Evolutionary conservation across 1,140 invertebrate genomes (phyloP).

Genomic region (Drosophila parvula): DNA sequence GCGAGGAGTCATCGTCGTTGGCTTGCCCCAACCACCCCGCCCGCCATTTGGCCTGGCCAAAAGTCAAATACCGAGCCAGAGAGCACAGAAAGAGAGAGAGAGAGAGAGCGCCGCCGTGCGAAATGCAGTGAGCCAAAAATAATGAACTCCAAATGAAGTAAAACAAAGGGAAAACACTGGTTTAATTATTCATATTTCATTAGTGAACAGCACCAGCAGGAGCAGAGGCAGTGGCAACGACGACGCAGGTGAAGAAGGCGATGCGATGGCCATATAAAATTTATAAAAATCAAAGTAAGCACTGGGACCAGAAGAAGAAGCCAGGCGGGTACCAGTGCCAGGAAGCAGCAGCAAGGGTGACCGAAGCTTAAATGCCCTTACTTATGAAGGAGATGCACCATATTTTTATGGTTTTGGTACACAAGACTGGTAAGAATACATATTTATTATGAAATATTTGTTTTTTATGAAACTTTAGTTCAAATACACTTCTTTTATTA

Average conservation of each 20-base stretch:
- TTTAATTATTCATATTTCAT: slow-evolving; percentile 82
- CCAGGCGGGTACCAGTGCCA: background rate
- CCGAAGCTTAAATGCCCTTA: slow-evolving; percentile 1
- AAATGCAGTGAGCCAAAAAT: slow-evolving; percentile 69
- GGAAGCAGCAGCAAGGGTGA: background rate
- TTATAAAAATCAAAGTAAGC: slow-evolving; percentile 80
- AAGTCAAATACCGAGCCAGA: slow-evolving; percentile 42
- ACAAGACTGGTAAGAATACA: too few relatives aligned
- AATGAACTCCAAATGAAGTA: slow-evolving; percentile 79
- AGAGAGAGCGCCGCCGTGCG: background rate
- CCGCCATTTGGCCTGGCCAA: slow-evolving; percentile 23
- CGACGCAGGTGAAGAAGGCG: slow-evolving; percentile 17
- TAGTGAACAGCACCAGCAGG: slow-evolving; percentile 49
- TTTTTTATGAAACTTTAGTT: too few relatives aligned
- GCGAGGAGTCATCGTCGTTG: background rate
- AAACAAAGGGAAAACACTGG: slow-evolving; percentile 73
- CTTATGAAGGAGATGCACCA: background rate
- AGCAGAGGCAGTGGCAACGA: slow-evolving; percentile 1
- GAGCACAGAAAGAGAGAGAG: too few relatives aligned
- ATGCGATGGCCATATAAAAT: slow-evolving; percentile 67
- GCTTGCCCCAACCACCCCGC: background rate
- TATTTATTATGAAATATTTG: too few relatives aligned
- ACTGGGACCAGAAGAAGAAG: slow-evolving; percentile 10
- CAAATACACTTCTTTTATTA: too few relatives aligned
- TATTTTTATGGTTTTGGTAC: too few relatives aligned